A percentile compares a stretch with the other conserved stretches of the same genome.
Evolutionary conservation across 2,888 invertebrate genomes (phyloP).

Genomic region (Polietes domitor): DNA sequence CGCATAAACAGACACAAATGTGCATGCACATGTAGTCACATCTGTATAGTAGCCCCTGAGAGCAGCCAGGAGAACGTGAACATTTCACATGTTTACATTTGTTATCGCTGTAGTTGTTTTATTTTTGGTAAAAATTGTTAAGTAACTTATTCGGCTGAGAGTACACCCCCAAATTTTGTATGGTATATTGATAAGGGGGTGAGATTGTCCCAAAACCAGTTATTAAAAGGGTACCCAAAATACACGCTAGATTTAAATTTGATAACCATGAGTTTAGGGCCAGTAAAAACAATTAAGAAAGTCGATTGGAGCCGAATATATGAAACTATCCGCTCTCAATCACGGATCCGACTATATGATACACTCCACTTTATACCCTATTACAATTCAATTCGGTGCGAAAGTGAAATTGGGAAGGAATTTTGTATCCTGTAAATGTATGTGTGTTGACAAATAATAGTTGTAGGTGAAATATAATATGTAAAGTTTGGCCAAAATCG

Average conservation of each 20-base stretch:
- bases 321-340: slow-evolving; percentile 75
- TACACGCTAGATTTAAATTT: too few relatives aligned
- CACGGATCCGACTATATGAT: too few relatives aligned
- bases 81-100: not conserved
- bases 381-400: too few relatives aligned
- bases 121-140: not conserved
- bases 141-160: not conserved
- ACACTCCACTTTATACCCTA: too few relatives aligned
- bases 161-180: too few relatives aligned
- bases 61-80: not conserved
- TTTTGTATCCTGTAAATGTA: too few relatives aligned
- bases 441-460: too few relatives aligned
- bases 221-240: slow-evolving; percentile 27
- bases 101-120: not conserved
- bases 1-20: not conserved
- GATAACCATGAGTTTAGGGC: slow-evolving; percentile 64
- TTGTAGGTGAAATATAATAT: too few relatives aligned
- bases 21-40: not conserved
- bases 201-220: slow-evolving; percentile 28
- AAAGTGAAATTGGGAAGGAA: too few relatives aligned
- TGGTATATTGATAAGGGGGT: slow-evolving; percentile 24
- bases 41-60: not conserved
- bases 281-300: slow-evolving; percentile 77
- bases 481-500: too few relatives aligned
- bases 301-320: slow-evolving; percentile 75